Evolutionary conservation across 2,113 vertebrate species (phyloP).

Genomic region (Phoenicopterus ruber): DNA sequence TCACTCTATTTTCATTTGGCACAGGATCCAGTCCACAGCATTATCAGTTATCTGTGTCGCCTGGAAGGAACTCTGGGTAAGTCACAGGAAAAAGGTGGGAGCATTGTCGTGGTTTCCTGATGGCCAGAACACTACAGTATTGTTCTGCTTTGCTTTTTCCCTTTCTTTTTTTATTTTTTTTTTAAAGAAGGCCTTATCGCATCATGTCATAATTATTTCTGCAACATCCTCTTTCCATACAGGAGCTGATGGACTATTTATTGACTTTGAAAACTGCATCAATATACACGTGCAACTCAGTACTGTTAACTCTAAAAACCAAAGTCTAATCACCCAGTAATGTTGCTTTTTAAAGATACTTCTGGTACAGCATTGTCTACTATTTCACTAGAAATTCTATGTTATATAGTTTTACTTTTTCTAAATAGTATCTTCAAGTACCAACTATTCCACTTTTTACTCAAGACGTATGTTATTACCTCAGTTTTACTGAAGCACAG

Average conservation of each 20-base stretch:
- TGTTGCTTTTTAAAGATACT: background rate
- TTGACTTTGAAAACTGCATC: conserved; percentile 67
- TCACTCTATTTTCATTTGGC: conserved; percentile 68
- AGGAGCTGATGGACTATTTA: conserved; percentile 72
- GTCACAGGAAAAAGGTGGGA: conserved; percentile 97
- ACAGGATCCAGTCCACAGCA: conserved; percentile 39
- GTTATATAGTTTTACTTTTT: background rate
- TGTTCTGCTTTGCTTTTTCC: conserved; percentile 74
- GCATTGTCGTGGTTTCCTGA: conserved; percentile 92
- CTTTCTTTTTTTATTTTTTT: conserved; percentile 59
- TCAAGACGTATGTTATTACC: background rate
- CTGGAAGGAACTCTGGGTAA: conserved; percentile 93
- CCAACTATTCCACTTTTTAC: background rate
- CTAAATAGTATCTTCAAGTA: background rate
- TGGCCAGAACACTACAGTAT: conserved; percentile 75
- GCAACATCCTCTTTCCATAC: conserved; percentile 82
- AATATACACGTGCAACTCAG: background rate
- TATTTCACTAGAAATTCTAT: background rate
- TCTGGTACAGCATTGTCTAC: background rate
- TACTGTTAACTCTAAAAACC: background rate
- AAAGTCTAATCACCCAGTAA: background rate
- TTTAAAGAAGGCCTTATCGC: conserved; percentile 53
- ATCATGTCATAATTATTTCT: conserved; percentile 70
- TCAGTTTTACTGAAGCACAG: background rate
- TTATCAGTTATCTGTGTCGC: conserved; percentile 85